A percentile compares a stretch with the other conserved stretches of the same genome.
Conservation (phyloP, 2,113 vertebrate species). For the Megalops atlanticus region DNA sequence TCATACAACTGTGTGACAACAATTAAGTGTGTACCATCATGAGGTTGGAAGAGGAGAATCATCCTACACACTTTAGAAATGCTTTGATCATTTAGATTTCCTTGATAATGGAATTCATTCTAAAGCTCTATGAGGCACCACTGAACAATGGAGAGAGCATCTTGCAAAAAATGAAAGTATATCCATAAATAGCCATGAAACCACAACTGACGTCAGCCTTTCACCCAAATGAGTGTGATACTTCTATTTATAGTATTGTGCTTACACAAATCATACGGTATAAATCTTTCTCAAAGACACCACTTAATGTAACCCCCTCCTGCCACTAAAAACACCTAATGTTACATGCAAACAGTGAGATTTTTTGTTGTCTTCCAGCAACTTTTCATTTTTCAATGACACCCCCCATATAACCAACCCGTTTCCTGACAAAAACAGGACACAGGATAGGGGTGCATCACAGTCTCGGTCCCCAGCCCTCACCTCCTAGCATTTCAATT, state of each 20-base stretch:
- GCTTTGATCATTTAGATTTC: conserved; percentile 12
- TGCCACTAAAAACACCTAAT: neutral
- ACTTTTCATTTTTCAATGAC: neutral
- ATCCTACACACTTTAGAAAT: neutral
- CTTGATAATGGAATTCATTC: conserved; percentile 12
- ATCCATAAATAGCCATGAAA: neutral
- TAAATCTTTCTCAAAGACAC: neutral
- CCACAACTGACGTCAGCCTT: neutral
- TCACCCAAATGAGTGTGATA: conserved; percentile 6
- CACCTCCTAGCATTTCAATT: neutral
- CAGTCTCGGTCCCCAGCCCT: neutral
- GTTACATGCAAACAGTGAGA: neutral
- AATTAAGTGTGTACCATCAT: neutral
- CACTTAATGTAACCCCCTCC: neutral
- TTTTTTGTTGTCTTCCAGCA: neutral
- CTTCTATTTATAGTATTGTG: conserved; percentile 11
- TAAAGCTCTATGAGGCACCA: neutral
- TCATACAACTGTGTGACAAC: neutral
- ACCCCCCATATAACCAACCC: neutral
- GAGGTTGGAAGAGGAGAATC: neutral
- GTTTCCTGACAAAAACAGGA: neutral
- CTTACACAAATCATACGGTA: neutral
- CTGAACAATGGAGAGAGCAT: neutral
- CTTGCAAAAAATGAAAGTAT: neutral
- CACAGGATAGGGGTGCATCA: too few species aligned